Evolutionary conservation across 2,797 vertebrate species (phyloP).

Genomic region (Notoglanidium macrostoma): DNA sequence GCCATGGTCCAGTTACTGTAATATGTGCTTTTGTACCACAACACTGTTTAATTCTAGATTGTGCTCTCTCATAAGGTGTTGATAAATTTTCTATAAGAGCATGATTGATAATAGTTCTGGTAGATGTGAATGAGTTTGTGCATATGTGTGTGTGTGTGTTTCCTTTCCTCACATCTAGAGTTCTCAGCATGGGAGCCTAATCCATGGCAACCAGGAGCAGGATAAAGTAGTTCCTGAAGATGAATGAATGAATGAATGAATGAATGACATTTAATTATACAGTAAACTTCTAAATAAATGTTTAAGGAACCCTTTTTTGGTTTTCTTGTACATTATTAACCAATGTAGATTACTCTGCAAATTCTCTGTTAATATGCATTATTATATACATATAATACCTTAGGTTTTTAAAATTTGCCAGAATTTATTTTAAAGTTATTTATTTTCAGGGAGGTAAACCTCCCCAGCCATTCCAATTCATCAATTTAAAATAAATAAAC

Average conservation of each 20-base stretch:
- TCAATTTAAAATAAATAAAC: too few species aligned
- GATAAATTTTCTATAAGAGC: not conserved
- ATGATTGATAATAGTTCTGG: not conserved
- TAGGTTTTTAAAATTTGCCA: not conserved
- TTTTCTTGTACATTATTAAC: not conserved
- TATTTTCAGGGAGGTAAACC: too few species aligned
- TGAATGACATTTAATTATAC: not conserved
- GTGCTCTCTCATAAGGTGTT: not conserved
- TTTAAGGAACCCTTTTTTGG: not conserved
- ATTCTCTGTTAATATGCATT: not conserved
- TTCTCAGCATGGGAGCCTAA: not conserved
- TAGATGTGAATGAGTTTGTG: not conserved
- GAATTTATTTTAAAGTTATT: not conserved
- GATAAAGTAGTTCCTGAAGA: not conserved
- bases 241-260: not conserved
- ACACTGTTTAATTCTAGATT: not conserved
- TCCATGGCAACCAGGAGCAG: not conserved
- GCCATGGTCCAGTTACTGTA: not conserved
- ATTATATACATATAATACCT: not conserved
- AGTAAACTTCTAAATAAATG: not conserved
- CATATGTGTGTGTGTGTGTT: not conserved
- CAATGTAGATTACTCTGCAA: not conserved
- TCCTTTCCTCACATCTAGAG: not conserved
- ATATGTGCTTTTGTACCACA: not conserved
- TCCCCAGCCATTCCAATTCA: too few species aligned